These are phyloP conservation scores for Zeugodacus cucurbitae DNA, from an alignment of 1,140 invertebrate species.

Conservation along the genomic window DNA sequence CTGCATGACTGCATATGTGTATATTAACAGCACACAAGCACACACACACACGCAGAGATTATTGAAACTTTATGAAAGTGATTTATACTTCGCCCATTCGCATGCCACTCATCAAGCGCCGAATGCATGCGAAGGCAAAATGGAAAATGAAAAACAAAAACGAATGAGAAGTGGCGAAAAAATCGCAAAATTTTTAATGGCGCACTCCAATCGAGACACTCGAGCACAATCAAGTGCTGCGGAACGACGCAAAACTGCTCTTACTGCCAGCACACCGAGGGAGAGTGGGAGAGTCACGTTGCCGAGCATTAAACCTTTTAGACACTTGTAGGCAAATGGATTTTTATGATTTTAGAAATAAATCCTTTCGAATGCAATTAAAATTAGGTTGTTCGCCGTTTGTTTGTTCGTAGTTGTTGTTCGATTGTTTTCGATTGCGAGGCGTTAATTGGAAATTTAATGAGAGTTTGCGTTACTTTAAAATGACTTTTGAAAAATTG, in stretches of 20 bases:
- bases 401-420: background rate
- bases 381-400: background rate
- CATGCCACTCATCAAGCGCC: background rate
- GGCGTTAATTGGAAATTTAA: background rate
- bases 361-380: background rate
- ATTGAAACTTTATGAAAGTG: constrained; percentile 10
- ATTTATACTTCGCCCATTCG: background rate
- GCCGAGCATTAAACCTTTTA: background rate
- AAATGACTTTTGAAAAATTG: too few relatives aligned
- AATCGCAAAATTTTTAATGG: constrained; percentile 12
- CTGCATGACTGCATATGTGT: background rate
- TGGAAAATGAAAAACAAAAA: background rate
- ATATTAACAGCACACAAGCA: background rate
- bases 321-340: background rate
- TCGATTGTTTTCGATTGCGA: background rate
- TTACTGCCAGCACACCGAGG: background rate
- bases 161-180: background rate
- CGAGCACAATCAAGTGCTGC: background rate
- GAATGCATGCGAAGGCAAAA: background rate
- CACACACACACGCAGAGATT: background rate
- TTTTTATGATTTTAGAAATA: constrained; percentile 5
- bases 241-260: background rate
- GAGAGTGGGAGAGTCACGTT: background rate
- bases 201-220: constrained; percentile 24
- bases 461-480: background rate